These are phyloP conservation scores for Temnothorax rugatulus DNA, from an alignment of 2,888 invertebrate genomes.

Conservation along the genomic window DNA sequence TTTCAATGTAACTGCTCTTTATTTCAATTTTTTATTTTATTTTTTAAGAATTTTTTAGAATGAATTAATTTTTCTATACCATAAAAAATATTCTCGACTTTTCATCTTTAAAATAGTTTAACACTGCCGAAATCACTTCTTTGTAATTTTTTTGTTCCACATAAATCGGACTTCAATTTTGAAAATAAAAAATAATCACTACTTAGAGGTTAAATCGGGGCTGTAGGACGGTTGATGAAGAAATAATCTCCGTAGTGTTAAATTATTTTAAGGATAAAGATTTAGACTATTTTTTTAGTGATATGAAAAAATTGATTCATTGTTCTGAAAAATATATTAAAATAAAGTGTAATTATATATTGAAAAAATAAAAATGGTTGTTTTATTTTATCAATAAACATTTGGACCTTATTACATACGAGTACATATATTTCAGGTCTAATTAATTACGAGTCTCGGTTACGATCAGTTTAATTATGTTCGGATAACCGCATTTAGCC, in stretches of 20 bases:
- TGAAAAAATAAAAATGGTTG: background rate
- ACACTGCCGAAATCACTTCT: background rate
- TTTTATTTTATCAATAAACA: background rate
- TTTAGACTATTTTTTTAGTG: background rate
- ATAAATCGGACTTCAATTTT: background rate
- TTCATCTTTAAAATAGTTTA: background rate
- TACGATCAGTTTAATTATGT: conserved; percentile 23
- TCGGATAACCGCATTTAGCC: background rate
- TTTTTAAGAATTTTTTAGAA: background rate
- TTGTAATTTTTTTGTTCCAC: background rate
- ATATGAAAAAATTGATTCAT: background rate
- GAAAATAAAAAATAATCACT: background rate
- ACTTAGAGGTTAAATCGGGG: background rate
- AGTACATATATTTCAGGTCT: background rate
- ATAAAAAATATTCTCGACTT: background rate
- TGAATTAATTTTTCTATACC: background rate
- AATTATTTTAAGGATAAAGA: background rate
- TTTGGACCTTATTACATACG: background rate
- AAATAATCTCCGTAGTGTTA: background rate
- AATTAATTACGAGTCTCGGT: background rate
- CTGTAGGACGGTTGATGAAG: background rate
- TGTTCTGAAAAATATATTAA: background rate
- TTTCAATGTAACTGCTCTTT: background rate
- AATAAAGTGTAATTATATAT: background rate
- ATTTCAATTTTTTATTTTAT: background rate